Base-by-base conservation (phyloP, 2,113 vertebrate genomes). In the Furnarius figulus region DNA sequence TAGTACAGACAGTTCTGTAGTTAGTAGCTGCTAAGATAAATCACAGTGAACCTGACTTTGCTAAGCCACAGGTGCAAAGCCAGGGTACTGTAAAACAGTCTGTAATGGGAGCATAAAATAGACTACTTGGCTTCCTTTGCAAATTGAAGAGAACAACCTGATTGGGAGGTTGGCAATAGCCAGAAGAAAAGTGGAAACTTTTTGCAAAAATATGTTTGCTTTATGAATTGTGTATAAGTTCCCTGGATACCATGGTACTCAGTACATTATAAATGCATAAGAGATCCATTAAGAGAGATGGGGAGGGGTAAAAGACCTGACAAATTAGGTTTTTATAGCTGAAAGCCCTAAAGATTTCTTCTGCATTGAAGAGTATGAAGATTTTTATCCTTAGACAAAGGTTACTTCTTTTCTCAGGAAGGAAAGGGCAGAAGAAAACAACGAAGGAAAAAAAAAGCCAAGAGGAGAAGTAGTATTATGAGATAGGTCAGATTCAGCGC, bases 221-320 rank as follows among this genome's bases (percentile, higher is more conserved):
- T 75, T 88, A 85, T 96, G 83, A 97, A 94, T 96, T 92, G 39
- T 94, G 87, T 40, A 88, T 95, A 52, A 83, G 39, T 30, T 88
- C 89, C 49, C 82, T 81, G 46, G 95, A 25, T 88, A 78, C 75
- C 42, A 0, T 20, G 47, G 61, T 94, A 59, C 92, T 65, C 52
- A 74, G 52, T 74, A 67, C 68, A 94, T 96, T 86, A 96, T 67
- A 95, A 95, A 94, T 96, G 88, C 68, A 81, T 95, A 89, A 91
- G 85, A 86, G 82, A 86, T 87, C 90, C 95, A 96, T 96, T 96
- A 94, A 77, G 89, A 85, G 61, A 81, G 52, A 74, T 63, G 67
- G 19, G 59, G 61, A 9, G 17, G 4, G 27, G 37, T 16, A 0
- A 1, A 1, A 5, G 25, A 24, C 28, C 1, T 85, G 78, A 53